Percentiles rank a stretch among this genome's conserved stretches.
Evolutionary conservation across 2,113 vertebrate species (phyloP).

Genomic region (Ictalurus furcatus): DNA sequence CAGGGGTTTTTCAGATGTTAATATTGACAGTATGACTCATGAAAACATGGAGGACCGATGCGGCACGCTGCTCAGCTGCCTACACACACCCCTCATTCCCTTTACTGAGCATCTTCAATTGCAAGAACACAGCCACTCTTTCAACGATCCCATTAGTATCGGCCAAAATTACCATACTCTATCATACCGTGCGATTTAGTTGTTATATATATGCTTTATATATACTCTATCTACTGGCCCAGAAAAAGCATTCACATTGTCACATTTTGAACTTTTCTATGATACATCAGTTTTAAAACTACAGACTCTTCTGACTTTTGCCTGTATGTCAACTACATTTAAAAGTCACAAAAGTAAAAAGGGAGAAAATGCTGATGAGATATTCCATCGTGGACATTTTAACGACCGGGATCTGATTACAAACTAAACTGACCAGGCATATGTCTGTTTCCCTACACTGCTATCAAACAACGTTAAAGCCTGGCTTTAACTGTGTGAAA

Average conservation of each 20-base stretch:
- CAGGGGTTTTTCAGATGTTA: conserved; percentile 53
- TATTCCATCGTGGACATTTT: background rate
- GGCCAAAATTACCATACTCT: conserved; percentile 48
- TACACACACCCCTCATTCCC: conserved; percentile 36
- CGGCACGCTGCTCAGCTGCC: conserved; percentile 45
- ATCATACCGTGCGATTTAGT: background rate
- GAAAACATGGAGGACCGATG: conserved; percentile 52
- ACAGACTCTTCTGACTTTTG: background rate
- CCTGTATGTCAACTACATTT: background rate
- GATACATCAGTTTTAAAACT: background rate
- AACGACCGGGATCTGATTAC: background rate
- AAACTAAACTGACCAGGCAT: background rate
- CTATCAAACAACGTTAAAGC: background rate
- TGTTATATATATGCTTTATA: background rate
- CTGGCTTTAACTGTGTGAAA: background rate
- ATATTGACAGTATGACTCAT: conserved; percentile 56
- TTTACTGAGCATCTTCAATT: conserved; percentile 32
- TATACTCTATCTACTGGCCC: background rate
- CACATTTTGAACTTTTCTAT: background rate
- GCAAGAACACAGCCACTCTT: conserved; percentile 21
- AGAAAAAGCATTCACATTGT: background rate
- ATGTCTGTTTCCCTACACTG: background rate
- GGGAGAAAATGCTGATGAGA: background rate
- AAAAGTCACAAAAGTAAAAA: background rate
- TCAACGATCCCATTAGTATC: conserved; percentile 10